A percentile compares a stretch with the other conserved stretches of the same genome.
phyloP scores from a whole-genome alignment of 2,888 invertebrate genomes.

The Neoitamus cyanurus region DNA sequence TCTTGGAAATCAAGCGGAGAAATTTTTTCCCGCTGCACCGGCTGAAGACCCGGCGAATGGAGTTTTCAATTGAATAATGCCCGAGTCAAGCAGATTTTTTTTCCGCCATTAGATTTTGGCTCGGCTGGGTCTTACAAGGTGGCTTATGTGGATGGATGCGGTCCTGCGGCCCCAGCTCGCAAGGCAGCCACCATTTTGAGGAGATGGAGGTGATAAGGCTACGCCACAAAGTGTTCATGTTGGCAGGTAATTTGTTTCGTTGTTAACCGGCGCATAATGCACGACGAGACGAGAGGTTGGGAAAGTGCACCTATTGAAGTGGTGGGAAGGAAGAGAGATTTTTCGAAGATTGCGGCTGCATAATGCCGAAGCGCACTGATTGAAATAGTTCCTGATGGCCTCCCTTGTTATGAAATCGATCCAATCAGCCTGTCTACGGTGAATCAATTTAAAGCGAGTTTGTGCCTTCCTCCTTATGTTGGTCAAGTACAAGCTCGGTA shows the following conservation, averaged over 20 bases:
- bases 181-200: background rate
- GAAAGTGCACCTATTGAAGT: slow-evolving; percentile 21
- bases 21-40: slow-evolving; percentile 15
- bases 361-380: background rate
- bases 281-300: background rate
- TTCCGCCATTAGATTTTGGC: background rate
- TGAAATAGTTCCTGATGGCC: background rate
- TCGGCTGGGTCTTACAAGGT: background rate
- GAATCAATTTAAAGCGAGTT: background rate
- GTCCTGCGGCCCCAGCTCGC: background rate
- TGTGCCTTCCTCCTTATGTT: background rate
- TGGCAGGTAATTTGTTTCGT: slow-evolving; percentile 40
- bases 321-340: background rate
- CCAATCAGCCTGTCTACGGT: background rate
- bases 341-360: background rate
- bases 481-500: background rate
- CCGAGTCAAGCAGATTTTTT: background rate
- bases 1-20: slow-evolving; percentile 35
- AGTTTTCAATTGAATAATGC: background rate
- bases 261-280: slow-evolving; percentile 17
- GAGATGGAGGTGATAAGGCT: slow-evolving; percentile 15
- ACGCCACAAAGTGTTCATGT: slow-evolving; percentile 36
- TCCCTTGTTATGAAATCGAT: slow-evolving; percentile 1
- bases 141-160: background rate
- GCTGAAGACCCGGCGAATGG: background rate